Evolutionary conservation across 2,113 vertebrate species (phyloP).

Genomic region (Typhlomys cinereus): DNA sequence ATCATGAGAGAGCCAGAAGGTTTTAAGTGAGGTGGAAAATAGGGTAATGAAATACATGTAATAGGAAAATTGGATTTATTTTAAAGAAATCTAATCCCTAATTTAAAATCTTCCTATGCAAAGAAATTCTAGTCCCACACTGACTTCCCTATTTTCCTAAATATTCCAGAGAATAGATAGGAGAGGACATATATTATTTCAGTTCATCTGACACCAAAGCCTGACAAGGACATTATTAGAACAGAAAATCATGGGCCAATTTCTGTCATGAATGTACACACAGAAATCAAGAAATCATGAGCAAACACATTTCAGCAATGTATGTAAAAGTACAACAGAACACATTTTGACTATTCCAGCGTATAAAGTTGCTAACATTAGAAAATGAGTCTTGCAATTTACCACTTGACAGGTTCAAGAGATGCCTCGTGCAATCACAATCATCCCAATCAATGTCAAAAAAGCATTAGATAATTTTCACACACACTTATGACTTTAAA

Average conservation of each 20-base stretch:
- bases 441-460: background rate
- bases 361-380: background rate
- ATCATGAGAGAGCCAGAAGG: background rate
- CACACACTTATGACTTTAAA: background rate
- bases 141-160: background rate
- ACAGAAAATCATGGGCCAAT: background rate
- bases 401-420: background rate
- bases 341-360: background rate
- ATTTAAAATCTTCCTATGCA: background rate
- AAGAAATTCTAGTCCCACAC: background rate
- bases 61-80: too few species aligned
- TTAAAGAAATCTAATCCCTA: background rate
- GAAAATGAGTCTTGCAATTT: background rate
- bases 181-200: background rate
- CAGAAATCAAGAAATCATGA: slow-evolving; percentile 1
- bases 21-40: background rate
- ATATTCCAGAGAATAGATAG: background rate
- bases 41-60: background rate
- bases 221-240: background rate
- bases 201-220: background rate
- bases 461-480: slow-evolving; percentile 5
- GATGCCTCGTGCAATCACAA: background rate
- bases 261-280: background rate
- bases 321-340: background rate
- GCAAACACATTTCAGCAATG: background rate